Percentiles rank a stretch among this genome's conserved stretches.
phyloP scores from a whole-genome alignment of 1,140 invertebrate species.

The Acromyrmex charruanus region DNA sequence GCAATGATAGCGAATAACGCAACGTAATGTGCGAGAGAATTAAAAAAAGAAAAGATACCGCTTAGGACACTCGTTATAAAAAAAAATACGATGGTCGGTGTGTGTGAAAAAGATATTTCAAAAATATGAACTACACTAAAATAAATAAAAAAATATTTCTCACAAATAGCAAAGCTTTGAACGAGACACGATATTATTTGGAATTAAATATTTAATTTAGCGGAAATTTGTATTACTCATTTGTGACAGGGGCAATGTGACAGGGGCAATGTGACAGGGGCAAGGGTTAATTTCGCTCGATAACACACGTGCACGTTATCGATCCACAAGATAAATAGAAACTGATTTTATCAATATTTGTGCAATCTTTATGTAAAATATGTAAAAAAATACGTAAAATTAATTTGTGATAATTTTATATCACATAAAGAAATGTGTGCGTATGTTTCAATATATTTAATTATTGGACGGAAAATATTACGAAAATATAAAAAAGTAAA shows the following conservation, averaged over 20 bases:
- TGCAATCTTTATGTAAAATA: neutral
- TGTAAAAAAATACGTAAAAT: conserved; percentile 3
- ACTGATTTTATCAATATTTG: neutral
- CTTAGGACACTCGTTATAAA: neutral
- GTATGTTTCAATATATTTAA: neutral
- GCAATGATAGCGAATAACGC: conserved; percentile 18
- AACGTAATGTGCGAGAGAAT: conserved; percentile 3
- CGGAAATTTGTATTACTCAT: conserved; percentile 10
- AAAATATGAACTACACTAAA: neutral
- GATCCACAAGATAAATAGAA: conserved; percentile 18
- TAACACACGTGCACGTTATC: conserved; percentile 39
- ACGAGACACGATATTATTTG: neutral
- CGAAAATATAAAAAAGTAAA: neutral
- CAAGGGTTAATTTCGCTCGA: neutral
- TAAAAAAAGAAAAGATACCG: neutral
- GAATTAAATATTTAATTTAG: neutral
- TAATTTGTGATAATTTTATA: neutral
- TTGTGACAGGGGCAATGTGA: neutral
- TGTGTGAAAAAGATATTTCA: neutral
- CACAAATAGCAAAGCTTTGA: neutral
- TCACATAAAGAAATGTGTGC: conserved; percentile 1
- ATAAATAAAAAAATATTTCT: neutral
- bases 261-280: neutral
- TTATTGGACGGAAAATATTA: neutral
- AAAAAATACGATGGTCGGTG: neutral